Percentiles rank a stretch among this genome's conserved stretches.
These are phyloP conservation scores for Ceryle rudis DNA, from an alignment of 2,797 vertebrate genomes.

Conservation along the genomic window DNA sequence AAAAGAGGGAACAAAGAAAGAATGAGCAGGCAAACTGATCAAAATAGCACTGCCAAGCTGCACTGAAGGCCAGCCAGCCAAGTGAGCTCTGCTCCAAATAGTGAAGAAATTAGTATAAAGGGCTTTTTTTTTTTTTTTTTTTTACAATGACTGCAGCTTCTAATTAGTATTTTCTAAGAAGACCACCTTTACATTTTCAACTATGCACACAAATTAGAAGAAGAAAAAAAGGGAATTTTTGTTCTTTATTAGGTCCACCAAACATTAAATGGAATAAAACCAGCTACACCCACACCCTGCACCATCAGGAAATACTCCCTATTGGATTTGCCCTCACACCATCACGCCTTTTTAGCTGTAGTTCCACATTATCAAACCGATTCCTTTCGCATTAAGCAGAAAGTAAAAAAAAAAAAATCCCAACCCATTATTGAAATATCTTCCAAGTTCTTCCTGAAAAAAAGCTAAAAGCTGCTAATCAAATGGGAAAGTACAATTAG, in stretches of 20 bases:
- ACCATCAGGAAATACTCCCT: background rate
- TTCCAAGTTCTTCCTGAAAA: background rate
- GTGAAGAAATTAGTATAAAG: background rate
- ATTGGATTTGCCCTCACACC: background rate
- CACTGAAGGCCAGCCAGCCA: background rate
- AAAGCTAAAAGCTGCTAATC: background rate
- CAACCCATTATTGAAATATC: background rate
- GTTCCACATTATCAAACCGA: background rate
- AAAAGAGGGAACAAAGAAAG: slow-evolving; percentile 18
- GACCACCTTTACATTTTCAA: background rate
- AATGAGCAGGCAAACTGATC: background rate
- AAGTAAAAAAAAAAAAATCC: background rate
- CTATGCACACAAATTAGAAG: background rate
- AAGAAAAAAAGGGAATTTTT: no score
- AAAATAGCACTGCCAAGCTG: background rate
- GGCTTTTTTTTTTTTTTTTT: background rate
- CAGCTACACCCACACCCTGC: background rate
- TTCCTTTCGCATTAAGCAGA: background rate
- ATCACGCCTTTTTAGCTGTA: background rate
- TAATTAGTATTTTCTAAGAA: background rate
- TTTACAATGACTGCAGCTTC: background rate
- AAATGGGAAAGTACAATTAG: background rate
- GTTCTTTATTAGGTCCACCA: background rate
- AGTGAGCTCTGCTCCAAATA: background rate
- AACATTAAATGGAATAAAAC: background rate